These are phyloP conservation scores for Notothenia rossii DNA, from an alignment of 2,113 vertebrate species.

Conservation along the genomic window DNA sequence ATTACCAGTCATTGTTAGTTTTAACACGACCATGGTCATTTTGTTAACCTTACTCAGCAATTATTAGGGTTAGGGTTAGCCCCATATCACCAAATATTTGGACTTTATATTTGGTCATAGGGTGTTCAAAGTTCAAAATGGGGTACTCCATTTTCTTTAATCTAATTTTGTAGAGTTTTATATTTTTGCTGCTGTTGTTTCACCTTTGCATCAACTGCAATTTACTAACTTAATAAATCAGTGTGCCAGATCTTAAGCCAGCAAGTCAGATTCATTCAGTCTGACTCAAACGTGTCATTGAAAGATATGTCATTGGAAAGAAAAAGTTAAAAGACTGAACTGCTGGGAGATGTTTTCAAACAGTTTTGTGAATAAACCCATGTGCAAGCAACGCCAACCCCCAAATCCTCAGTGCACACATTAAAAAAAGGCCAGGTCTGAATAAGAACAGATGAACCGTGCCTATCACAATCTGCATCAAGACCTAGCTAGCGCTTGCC, in stretches of 20 bases:
- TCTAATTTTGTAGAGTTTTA: too few relatives aligned
- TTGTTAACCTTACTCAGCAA: background rate
- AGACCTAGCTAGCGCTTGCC: background rate
- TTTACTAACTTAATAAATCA: background rate
- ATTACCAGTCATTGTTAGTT: background rate
- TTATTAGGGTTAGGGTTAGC: too few relatives aligned
- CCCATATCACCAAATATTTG: too few relatives aligned
- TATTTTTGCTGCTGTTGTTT: background rate
- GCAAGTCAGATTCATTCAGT: background rate
- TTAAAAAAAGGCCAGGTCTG: slow-evolving; percentile 15
- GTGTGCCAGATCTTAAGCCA: background rate
- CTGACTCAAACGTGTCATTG: background rate
- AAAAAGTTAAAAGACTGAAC: background rate
- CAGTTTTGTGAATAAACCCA: slow-evolving; percentile 7
- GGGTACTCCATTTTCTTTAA: too few relatives aligned
- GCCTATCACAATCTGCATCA: slow-evolving; percentile 24
- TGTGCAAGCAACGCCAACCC: slow-evolving; percentile 34
- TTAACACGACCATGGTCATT: background rate
- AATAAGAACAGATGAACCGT: slow-evolving; percentile 27
- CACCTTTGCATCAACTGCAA: background rate
- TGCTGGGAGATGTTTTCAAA: slow-evolving; percentile 1
- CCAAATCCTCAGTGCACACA: slow-evolving; percentile 54
- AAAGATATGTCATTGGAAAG: background rate
- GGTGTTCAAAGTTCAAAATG: too few relatives aligned
- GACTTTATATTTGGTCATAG: too few relatives aligned